phyloP scores from a whole-genome alignment of 2,797 vertebrate species.

The Rachycentron canadum region DNA sequence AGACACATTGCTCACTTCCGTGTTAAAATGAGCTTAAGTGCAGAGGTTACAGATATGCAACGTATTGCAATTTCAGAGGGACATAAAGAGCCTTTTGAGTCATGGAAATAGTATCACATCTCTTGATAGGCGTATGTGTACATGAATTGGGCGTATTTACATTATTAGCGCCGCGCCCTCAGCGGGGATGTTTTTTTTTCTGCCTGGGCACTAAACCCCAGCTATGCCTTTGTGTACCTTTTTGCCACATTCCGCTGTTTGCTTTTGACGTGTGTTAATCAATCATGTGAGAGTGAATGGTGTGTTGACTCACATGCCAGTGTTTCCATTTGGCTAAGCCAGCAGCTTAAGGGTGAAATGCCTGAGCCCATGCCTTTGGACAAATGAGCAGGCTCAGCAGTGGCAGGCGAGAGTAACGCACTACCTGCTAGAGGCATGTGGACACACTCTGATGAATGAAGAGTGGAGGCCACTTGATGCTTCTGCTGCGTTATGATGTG shows the following conservation, averaged over 20 bases:
- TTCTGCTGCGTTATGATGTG: conserved; percentile 6
- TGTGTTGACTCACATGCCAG: conserved; percentile 84
- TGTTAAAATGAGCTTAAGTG: conserved; percentile 50
- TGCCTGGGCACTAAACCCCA: conserved; percentile 80
- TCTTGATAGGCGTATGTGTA: conserved; percentile 65
- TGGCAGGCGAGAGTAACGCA: conserved; percentile 59
- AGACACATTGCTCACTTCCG: conserved; percentile 41
- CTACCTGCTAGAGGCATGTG: conserved; percentile 61
- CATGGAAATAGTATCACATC: conserved; percentile 58
- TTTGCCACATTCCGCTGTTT: conserved; percentile 84
- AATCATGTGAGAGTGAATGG: conserved; percentile 84
- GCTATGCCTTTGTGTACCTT: conserved; percentile 84
- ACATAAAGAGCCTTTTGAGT: conserved; percentile 50
- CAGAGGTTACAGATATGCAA: conserved; percentile 49
- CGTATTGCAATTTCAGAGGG: conserved; percentile 40
- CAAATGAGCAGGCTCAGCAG: conserved; percentile 79
- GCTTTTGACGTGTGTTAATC: conserved; percentile 85
- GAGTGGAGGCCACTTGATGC: conserved; percentile 8
- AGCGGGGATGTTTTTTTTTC: conserved; percentile 78
- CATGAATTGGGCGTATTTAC: conserved; percentile 75
- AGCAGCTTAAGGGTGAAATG: conserved; percentile 79
- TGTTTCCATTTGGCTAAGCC: conserved; percentile 86
- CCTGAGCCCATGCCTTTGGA: conserved; percentile 75
- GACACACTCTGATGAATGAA: conserved; percentile 18
- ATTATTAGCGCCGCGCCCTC: conserved; percentile 76